A percentile compares a stretch with the other conserved stretches of the same genome.
phyloP scores from a whole-genome alignment of 2,113 vertebrate genomes.

The Callionymus lyra region DNA sequence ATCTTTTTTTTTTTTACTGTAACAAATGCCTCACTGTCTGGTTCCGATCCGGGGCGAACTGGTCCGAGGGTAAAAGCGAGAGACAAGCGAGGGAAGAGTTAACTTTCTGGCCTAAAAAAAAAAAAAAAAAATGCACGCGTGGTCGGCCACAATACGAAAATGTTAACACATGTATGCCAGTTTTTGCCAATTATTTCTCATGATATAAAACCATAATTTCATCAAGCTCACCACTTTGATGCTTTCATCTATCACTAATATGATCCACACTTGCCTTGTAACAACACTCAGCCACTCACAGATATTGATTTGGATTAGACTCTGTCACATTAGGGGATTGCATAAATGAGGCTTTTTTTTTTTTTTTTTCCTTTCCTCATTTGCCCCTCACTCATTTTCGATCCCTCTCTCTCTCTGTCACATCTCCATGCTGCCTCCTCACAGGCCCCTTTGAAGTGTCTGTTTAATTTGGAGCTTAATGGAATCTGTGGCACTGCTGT shows the following conservation, averaged over 20 bases:
- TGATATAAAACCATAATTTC: slow-evolving; percentile 55
- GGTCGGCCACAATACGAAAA: slow-evolving; percentile 6
- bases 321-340: slow-evolving; percentile 55
- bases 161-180: slow-evolving; percentile 30
- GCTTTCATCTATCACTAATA: slow-evolving; percentile 58
- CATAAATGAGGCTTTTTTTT: slow-evolving; percentile 50
- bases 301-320: slow-evolving; percentile 65
- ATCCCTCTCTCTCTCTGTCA: slow-evolving; percentile 46
- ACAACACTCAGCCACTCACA: slow-evolving; percentile 53
- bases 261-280: slow-evolving; percentile 52
- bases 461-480: slow-evolving; percentile 73
- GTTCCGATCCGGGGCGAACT: no score
- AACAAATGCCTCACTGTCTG: no score
- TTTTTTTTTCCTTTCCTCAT: slow-evolving; percentile 30
- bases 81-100: no score
- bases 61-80: no score
- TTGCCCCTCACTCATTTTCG: slow-evolving; percentile 47
- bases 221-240: slow-evolving; percentile 50
- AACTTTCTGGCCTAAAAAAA: no score
- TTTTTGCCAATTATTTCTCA: slow-evolving; percentile 31
- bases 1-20: no score
- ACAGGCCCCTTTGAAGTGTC: slow-evolving; percentile 64
- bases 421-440: slow-evolving; percentile 55
- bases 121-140: slow-evolving; percentile 9
- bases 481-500: slow-evolving; percentile 59